These are phyloP conservation scores for Teleiodes luculella DNA, from an alignment of 2,888 invertebrate species.

Conservation along the genomic window DNA sequence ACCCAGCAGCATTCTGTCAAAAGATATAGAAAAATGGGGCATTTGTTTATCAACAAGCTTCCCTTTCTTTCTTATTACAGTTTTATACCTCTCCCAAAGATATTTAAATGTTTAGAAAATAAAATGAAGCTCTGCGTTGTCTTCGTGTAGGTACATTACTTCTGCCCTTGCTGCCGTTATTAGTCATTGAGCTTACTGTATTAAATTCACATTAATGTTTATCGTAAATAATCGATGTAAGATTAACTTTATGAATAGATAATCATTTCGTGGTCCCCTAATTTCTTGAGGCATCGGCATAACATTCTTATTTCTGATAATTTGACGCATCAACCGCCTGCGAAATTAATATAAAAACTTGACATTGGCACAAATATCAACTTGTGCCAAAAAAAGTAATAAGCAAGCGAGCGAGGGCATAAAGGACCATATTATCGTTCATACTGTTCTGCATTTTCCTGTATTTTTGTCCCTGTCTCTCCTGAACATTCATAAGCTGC, in stretches of 20 bases:
- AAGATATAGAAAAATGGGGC: too few relatives aligned
- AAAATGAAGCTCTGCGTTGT: slow-evolving; percentile 58
- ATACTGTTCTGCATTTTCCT: slow-evolving; percentile 2
- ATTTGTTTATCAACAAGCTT: too few relatives aligned
- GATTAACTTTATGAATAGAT: slow-evolving; percentile 8
- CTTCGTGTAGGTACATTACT: slow-evolving; percentile 29
- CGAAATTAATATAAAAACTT: too few relatives aligned
- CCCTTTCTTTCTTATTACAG: not conserved
- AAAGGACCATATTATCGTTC: not conserved
- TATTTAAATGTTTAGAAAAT: too few relatives aligned
- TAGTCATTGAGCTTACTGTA: not conserved
- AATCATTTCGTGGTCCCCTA: not conserved
- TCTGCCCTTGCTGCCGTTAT: slow-evolving; percentile 10
- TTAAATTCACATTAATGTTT: slow-evolving; percentile 6
- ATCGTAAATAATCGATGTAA: slow-evolving; percentile 10
- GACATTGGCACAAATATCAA: too few relatives aligned
- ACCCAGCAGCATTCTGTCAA: too few relatives aligned
- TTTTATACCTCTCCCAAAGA: slow-evolving; percentile 16
- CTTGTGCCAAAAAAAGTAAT: too few relatives aligned
- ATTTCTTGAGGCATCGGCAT: not conserved
- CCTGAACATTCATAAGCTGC: slow-evolving; percentile 3
- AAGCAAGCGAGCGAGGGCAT: slow-evolving; percentile 12
- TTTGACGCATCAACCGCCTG: too few relatives aligned
- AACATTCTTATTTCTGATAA: not conserved
- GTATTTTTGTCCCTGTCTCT: not conserved